Base-by-base conservation (phyloP, 2,888 invertebrate genomes). In the Drosophila neotestacea region DNA sequence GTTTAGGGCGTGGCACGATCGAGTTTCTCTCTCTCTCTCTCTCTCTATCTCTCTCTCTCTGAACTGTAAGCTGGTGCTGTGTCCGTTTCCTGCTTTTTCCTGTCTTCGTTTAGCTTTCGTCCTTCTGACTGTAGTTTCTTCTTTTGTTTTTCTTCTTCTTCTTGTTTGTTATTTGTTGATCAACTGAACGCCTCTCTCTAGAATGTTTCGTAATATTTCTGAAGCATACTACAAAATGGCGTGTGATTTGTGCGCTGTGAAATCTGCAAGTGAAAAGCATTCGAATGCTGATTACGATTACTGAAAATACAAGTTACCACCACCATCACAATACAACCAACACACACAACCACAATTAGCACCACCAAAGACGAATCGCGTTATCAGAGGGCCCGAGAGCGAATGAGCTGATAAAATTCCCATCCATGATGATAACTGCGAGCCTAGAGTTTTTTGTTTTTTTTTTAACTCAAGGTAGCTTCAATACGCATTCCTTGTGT, bases 181-280 rank as follows among this genome's bases (percentile, higher is more conserved):
- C 13, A 47, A 9, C 13, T 52, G 56, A 39, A 60, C 68, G 71
- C 65, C 55, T 10, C 58, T 74, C 67, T 74, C 68, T 77, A 70
- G 62, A 71, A 63, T 51, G 77, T 84, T 86, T 86, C 84, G 87
- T 84, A 86, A 84, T 86, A 73, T 77, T 61, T 77, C 74, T 66
- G 71, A 79, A 79, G 81, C 86, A 86, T 79, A 51, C 71, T 79
- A 85, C 74, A 77, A 86, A 81, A 77, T 81, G 81, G 84, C 86
- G 77, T 86, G 70, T 67, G 84, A 71, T 79, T 84, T 75, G 81
- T 77, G 71, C 60, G 82, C 79, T 77, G 70, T 64, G 73, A 84
- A 84, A 86, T 86, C 84, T 84, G 86, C 81, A 84, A 86, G 55
- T 86, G 69, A 65, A 77, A 81, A 73, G 48, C 62, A 70, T 69